A percentile compares a stretch with the other conserved stretches of the same genome.
These are phyloP conservation scores for Apteryx owenii DNA, from an alignment of 2,113 vertebrate genomes.

Conservation along the genomic window DNA sequence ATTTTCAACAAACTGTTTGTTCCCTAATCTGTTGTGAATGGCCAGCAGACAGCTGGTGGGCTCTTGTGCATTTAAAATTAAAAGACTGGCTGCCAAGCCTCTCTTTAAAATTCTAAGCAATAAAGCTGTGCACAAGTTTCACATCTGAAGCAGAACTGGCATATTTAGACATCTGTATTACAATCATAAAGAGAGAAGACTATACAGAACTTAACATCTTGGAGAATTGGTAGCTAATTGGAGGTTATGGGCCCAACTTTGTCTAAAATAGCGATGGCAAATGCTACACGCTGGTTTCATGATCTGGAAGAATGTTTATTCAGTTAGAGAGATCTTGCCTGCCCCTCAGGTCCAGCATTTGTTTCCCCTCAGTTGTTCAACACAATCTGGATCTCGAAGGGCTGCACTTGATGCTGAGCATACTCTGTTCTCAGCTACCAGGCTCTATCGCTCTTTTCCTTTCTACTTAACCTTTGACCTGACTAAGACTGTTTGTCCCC, in stretches of 20 bases:
- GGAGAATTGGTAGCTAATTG: neutral
- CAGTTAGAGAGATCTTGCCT: neutral
- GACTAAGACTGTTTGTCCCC: neutral
- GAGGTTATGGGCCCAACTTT: neutral
- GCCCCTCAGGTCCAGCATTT: neutral
- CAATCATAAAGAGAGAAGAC: neutral
- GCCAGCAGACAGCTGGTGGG: neutral
- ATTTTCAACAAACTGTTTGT: neutral
- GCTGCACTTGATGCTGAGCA: too few species aligned
- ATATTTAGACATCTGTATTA: neutral
- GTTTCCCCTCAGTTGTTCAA: neutral
- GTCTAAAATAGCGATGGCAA: neutral
- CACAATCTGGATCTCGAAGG: neutral
- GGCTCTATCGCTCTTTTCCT: neutral
- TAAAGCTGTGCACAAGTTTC: neutral
- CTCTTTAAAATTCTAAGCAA: neutral
- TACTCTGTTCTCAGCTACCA: neutral
- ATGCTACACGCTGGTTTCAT: neutral
- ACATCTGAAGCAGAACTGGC: neutral
- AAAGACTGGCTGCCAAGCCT: neutral
- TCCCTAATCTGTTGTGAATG: neutral
- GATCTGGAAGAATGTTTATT: neutral
- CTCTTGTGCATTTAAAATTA: neutral
- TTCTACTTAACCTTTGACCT: neutral
- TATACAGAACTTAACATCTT: neutral